These are phyloP conservation scores for Stigmatopora argus DNA, from an alignment of 2,113 vertebrate genomes.

Conservation along the genomic window DNA sequence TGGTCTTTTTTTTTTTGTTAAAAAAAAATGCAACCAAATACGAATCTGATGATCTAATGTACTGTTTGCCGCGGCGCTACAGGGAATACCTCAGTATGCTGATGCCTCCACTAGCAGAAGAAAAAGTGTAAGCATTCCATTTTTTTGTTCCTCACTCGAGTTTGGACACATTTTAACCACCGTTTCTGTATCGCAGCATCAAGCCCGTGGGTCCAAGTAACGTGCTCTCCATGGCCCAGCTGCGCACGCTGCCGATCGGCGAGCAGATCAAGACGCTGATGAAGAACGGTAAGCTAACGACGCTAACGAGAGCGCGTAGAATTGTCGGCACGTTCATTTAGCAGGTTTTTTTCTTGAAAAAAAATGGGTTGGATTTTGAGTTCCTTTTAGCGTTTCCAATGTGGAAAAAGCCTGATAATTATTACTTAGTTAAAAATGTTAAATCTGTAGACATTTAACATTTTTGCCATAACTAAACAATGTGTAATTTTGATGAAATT, in stretches of 20 bases:
- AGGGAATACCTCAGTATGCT: conserved; percentile 96
- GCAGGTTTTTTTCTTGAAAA: too few species aligned
- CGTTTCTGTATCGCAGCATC: conserved; percentile 61
- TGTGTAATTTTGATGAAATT: too few species aligned
- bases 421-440: too few species aligned
- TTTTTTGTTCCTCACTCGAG: not conserved
- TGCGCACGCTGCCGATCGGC: conserved; percentile 86
- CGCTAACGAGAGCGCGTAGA: not conserved
- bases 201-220: conserved; percentile 90
- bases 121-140: conserved; percentile 81
- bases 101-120: conserved; percentile 87
- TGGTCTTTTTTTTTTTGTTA: too few species aligned
- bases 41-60: too few species aligned
- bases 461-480: too few species aligned
- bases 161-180: not conserved
- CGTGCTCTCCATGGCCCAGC: conserved; percentile 93
- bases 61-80: not conserved
- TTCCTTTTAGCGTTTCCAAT: too few species aligned
- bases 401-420: too few species aligned
- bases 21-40: too few species aligned
- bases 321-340: too few species aligned
- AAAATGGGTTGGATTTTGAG: too few species aligned
- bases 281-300: conserved; percentile 82
- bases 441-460: too few species aligned
- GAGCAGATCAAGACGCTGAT: conserved; percentile 96